Evolutionary conservation across 2,888 invertebrate species (phyloP), one percentile per base, ranked within the genome.

Genomic region (Zygothrica quintamaculata): DNA sequence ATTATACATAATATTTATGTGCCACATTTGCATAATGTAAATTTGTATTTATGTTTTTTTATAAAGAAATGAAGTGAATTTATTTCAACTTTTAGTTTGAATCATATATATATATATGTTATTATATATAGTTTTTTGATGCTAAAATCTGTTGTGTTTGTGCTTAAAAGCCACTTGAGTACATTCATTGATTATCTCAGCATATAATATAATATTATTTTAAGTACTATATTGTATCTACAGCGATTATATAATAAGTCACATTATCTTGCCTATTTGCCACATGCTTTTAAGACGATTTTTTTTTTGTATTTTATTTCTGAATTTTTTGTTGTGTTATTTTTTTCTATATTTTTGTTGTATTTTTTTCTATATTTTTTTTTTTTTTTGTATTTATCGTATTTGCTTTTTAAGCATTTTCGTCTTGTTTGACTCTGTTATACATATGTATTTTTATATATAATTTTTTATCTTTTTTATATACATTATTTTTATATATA

Each of bases 381-480:
- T 13, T 22, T 8, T 50, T 31, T 39, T 50, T 18, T 46, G 57
- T 46, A 52, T 31, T 48, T 65, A 55, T 65, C 55, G 37, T 50
- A 16, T 40, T 52, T 44, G 39, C 12, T 36, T 36, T 66, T 57
- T 46, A 50, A 51, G 65, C 12, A 13, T 31, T 56, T 65, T 43
- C 77, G 55, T 71, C 76, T 65, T 78, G 68, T 70, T 77, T 77
- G 39, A 37, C 43, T 55, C 39, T 33, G 40, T 36, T 43, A 56
- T 48, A 58, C n/a, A 64, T 67, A 61, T 80, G 33, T 55, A 37
- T 15, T 50, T 47, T 22, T 22, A 46, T 18, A 43, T 56, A 39
- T n/a, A n/a, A n/a, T n/a, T n/a, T n/a, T 43, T 44, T 39, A 42
- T 16, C 37, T 39, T 53, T 18, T 22, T 26, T 42, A 34, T 47